Evolutionary conservation across 2,113 vertebrate species (phyloP), one percentile per base, ranked within the genome.

Genomic region (Prionailurus viverrinus): DNA sequence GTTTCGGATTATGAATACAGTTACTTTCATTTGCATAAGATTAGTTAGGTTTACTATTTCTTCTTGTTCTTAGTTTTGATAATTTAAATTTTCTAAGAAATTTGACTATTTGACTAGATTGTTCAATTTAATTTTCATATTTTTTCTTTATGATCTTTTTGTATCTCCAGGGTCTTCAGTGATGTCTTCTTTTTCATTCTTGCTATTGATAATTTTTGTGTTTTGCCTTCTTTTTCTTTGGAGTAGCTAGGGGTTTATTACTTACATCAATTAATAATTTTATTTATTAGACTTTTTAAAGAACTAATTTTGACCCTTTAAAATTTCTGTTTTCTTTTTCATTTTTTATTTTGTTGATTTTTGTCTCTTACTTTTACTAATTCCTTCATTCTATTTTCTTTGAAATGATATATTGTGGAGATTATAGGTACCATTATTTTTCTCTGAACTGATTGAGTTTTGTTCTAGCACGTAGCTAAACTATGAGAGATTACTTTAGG

Each of bases 1-100:
- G 48, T 78, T 89, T 96, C 83, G 29, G 25, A 25, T 92, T 92
- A 55, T 65, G 18, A 68, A 83, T 87, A n/a, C 23, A 68, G n/a
- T 76, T 81, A 53, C 11, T 87, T 53, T 89, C n/a, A 36, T 71
- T 87, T n/a, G 5, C 4, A n/a, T 23, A 41, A 53, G 6, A 71
- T 4, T 63, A 76, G 61, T n/a, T 74, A 92, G 25, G 8, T 74
- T 90, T 90, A 68, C 33, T 89, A 14, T 96, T 82, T 80, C 21
- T 85, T 65, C 23, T 92, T 63, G 7, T 61, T 87, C 25, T 74
- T 95, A 65, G 45, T 66, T 84, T 95, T 79, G 36, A 23, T 69
- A 51, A 65, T n/a, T 71, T 65, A 27, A 51, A 11, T 36, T 92
- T 89, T 89, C 45, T 1, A 33, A 65, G 16, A 48, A 39, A 61